A percentile compares a stretch with the other conserved stretches of the same genome.
These are phyloP conservation scores for Bradypodion pumilum DNA, from an alignment of 2,797 vertebrate species.

Conservation along the genomic window DNA sequence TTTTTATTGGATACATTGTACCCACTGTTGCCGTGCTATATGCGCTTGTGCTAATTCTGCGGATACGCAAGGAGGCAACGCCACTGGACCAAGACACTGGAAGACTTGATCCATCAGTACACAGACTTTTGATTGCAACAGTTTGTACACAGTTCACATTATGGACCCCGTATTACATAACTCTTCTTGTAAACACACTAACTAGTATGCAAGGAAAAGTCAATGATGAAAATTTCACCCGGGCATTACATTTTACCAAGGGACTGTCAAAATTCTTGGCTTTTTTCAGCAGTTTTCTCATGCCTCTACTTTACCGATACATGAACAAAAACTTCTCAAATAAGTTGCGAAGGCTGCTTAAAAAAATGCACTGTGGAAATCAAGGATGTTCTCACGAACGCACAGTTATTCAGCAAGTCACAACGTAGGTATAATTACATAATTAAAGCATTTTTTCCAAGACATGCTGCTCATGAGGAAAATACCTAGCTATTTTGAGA, in stretches of 20 bases:
- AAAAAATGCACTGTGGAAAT: slow-evolving; percentile 85
- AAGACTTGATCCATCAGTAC: slow-evolving; percentile 89
- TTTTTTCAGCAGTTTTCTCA: slow-evolving; percentile 92
- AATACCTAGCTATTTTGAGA: slow-evolving; percentile 11
- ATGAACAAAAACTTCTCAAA: slow-evolving; percentile 92
- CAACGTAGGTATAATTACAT: slow-evolving; percentile 70
- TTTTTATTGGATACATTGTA: slow-evolving; percentile 92
- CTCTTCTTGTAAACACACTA: slow-evolving; percentile 88
- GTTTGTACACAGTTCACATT: slow-evolving; percentile 91
- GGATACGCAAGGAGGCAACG: slow-evolving; percentile 89
- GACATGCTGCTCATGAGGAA: neutral
- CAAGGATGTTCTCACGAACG: slow-evolving; percentile 84
- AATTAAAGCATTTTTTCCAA: neutral
- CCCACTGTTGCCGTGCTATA: slow-evolving; percentile 89
- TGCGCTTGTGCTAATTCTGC: slow-evolving; percentile 86
- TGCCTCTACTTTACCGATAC: slow-evolving; percentile 91
- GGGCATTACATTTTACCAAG: slow-evolving; percentile 82
- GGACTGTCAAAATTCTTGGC: slow-evolving; percentile 88
- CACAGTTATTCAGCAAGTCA: slow-evolving; percentile 86
- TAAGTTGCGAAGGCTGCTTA: slow-evolving; percentile 87
- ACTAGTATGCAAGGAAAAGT: slow-evolving; percentile 75
- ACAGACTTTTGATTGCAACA: slow-evolving; percentile 89
- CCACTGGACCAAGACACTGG: slow-evolving; percentile 91
- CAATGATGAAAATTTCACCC: slow-evolving; percentile 67
- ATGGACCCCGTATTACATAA: slow-evolving; percentile 94